Percentiles rank a stretch among this genome's conserved stretches.
These are phyloP conservation scores for Telmatherina bonti DNA, from an alignment of 2,797 vertebrate genomes.

Conservation along the genomic window DNA sequence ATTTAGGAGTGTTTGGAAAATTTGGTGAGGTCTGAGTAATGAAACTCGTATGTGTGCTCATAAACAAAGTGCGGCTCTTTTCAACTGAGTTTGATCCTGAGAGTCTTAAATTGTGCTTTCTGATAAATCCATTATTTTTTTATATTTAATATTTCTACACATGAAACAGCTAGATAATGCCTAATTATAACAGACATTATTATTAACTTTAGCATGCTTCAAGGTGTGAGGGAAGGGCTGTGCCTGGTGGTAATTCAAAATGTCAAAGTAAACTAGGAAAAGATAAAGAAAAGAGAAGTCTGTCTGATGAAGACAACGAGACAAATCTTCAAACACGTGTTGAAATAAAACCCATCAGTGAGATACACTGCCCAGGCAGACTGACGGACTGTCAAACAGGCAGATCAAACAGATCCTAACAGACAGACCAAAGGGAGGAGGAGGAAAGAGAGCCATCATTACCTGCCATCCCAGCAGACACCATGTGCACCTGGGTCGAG, in stretches of 20 bases:
- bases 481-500: conserved; percentile 97
- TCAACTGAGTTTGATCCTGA: conserved; percentile 74
- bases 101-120: conserved; percentile 88
- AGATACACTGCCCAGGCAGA: conserved; percentile 57
- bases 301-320: conserved; percentile 49
- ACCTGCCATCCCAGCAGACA: conserved; percentile 98
- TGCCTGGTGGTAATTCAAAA: conserved; percentile 34
- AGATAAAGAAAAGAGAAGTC: conserved; percentile 27
- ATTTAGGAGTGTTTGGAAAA: background rate
- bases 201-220: conserved; percentile 69
- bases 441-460: conserved; percentile 75
- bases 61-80: background rate
- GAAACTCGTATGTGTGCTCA: background rate
- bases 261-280: conserved; percentile 23
- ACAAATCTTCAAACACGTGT: conserved; percentile 25
- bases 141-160: conserved; percentile 44
- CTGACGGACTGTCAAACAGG: conserved; percentile 53
- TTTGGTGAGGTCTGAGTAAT: background rate
- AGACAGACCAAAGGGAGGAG: conserved; percentile 46
- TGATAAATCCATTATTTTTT: conserved; percentile 46
- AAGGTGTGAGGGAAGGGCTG: conserved; percentile 16
- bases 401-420: conserved; percentile 36
- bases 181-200: conserved; percentile 49
- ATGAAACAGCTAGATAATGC: conserved; percentile 52
- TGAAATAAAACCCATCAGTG: conserved; percentile 56